Percentiles rank a stretch among this genome's conserved stretches.
These are phyloP conservation scores for Limonius californicus DNA, from an alignment of 1,140 invertebrate species.

Conservation along the genomic window DNA sequence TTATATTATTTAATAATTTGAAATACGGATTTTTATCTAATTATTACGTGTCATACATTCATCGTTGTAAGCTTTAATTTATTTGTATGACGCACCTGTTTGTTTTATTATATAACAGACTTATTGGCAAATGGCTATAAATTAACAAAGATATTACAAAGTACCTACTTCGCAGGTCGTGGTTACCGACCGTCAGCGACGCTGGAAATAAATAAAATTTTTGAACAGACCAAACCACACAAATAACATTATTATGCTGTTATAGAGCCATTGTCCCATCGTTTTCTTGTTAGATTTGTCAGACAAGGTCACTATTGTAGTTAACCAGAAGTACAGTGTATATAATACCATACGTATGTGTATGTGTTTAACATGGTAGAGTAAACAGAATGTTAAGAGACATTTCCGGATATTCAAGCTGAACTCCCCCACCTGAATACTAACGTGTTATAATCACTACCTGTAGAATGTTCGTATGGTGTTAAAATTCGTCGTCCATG, in stretches of 20 bases:
- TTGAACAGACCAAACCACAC: neutral
- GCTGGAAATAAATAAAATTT: neutral
- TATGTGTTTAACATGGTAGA: slow-evolving; percentile 7
- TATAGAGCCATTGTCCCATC: slow-evolving; percentile 24
- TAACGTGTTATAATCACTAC: slow-evolving; percentile 31
- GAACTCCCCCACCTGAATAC: slow-evolving; percentile 28
- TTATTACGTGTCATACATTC: too few relatives aligned
- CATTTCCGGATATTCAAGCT: slow-evolving; percentile 28
- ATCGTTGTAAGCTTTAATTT: too few relatives aligned
- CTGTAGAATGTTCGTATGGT: slow-evolving; percentile 20
- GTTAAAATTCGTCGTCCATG: slow-evolving; percentile 11
- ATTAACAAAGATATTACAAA: too few relatives aligned
- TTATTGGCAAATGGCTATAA: too few relatives aligned
- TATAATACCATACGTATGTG: neutral
- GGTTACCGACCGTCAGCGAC: too few relatives aligned
- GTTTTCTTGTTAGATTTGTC: slow-evolving; percentile 25
- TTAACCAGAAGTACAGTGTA: slow-evolving; percentile 18
- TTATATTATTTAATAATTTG: too few relatives aligned
- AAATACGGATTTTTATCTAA: too few relatives aligned
- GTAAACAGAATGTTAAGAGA: slow-evolving; percentile 24
- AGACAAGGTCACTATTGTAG: slow-evolving; percentile 28
- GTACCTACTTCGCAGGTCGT: too few relatives aligned
- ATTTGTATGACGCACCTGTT: too few relatives aligned
- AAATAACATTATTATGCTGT: slow-evolving; percentile 13
- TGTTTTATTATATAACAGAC: too few relatives aligned